A percentile compares a stretch with the other conserved stretches of the same genome.
Evolutionary conservation across 2,113 vertebrate genomes (phyloP).

Genomic region (Antechinus flavipes): DNA sequence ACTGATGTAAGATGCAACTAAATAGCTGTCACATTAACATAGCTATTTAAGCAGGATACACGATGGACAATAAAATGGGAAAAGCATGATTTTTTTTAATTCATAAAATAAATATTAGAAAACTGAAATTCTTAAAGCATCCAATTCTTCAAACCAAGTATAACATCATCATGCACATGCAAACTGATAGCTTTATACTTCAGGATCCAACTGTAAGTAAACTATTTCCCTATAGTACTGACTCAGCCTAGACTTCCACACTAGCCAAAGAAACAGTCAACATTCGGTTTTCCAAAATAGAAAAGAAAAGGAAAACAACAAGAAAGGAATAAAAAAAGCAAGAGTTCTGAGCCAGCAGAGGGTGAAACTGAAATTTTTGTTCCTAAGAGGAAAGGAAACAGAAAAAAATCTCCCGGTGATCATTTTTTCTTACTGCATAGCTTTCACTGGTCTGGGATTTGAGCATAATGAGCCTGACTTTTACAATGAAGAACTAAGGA

Average conservation of each 20-base stretch:
- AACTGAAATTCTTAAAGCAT: neutral
- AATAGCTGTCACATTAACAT: neutral
- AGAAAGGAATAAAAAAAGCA: neutral
- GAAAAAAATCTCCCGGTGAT: neutral
- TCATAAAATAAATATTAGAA: neutral
- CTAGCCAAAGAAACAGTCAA: neutral
- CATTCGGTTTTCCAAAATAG: neutral
- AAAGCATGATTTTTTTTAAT: neutral
- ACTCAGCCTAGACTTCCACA: neutral
- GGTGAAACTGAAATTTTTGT: neutral
- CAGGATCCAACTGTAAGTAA: neutral
- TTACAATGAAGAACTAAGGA: neutral
- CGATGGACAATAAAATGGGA: neutral
- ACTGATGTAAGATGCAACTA: neutral
- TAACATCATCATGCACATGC: fast-evolving
- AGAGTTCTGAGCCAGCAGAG: neutral
- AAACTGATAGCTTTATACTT: neutral
- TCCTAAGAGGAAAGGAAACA: neutral
- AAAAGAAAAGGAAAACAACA: neutral
- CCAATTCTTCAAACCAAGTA: neutral
- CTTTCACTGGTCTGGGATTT: neutral
- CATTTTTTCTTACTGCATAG: neutral
- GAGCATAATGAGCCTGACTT: neutral
- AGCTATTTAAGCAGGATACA: neutral
- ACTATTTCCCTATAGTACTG: neutral